Conservation (phyloP, 2,113 vertebrate species). For the Aspiorhynchus laticeps region DNA sequence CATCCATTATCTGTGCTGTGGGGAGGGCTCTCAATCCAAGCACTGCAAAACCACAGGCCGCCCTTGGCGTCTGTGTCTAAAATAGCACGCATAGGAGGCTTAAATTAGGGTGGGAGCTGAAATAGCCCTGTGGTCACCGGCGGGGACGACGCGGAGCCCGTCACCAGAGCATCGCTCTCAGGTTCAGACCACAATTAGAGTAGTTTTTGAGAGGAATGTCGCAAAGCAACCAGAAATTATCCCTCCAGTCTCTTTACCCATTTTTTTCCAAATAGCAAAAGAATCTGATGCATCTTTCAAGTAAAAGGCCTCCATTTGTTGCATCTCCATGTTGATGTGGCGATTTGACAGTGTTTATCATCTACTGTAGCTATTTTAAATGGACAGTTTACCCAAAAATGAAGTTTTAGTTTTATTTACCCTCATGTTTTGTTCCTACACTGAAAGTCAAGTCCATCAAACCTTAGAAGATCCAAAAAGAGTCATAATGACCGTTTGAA, state of each 20-base stretch:
- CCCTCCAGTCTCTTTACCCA: conserved; percentile 22
- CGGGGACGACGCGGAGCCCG: conserved; percentile 56
- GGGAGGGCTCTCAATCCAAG: conserved; percentile 46
- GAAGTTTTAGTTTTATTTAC: too few relatives aligned
- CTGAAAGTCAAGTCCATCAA: not conserved
- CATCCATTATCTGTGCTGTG: conserved; percentile 50
- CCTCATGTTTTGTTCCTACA: not conserved
- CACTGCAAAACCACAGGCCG: conserved; percentile 46
- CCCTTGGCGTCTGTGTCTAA: conserved; percentile 48
- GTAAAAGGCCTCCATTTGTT: conserved; percentile 22
- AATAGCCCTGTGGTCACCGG: conserved; percentile 62
- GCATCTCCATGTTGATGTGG: conserved; percentile 1
- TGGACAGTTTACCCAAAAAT: not conserved
- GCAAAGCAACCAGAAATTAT: conserved; percentile 54
- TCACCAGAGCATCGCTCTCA: conserved; percentile 58
- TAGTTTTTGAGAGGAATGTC: conserved; percentile 55
- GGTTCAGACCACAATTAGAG: conserved; percentile 65
- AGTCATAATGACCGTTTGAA: too few relatives aligned
- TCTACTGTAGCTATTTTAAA: conserved; percentile 8
- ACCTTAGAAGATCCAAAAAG: too few relatives aligned
- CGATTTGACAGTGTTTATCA: conserved; percentile 26
- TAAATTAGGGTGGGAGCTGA: conserved; percentile 62
- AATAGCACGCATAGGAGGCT: conserved; percentile 58
- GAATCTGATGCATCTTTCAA: conserved; percentile 47
- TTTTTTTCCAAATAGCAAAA: conserved; percentile 25